These are phyloP conservation scores for Bradypus variegatus DNA, from an alignment of 2,797 vertebrate species.

Conservation along the genomic window DNA sequence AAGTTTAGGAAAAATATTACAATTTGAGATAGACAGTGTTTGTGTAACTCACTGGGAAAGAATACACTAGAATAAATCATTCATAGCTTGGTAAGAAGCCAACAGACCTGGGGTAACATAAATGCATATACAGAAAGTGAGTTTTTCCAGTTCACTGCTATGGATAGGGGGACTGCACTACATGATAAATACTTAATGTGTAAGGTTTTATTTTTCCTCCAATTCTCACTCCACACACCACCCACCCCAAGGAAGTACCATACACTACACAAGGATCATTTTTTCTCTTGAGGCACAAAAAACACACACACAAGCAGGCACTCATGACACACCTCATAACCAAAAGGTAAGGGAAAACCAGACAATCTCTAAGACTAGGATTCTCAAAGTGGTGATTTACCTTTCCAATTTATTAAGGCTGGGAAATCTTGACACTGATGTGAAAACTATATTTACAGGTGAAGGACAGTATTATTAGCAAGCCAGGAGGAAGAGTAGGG, in stretches of 20 bases:
- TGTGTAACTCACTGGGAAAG: neutral
- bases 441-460: neutral
- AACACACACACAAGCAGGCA: neutral
- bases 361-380: neutral
- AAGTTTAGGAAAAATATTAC: neutral
- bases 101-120: neutral
- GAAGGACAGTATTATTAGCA: neutral
- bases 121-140: neutral
- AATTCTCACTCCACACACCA: neutral
- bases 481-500: neutral
- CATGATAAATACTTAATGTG: neutral
- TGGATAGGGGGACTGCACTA: neutral
- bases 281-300: neutral
- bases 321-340: neutral
- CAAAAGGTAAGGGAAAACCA: neutral
- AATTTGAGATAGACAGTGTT: neutral
- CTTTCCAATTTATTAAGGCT: neutral
- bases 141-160: neutral
- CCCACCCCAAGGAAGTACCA: neutral
- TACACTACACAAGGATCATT: neutral
- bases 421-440: neutral
- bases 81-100: neutral
- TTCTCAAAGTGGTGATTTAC: neutral
- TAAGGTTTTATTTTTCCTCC: neutral
- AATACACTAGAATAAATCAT: neutral